Evolutionary conservation across 2,113 vertebrate genomes (phyloP).

Genomic region (Morone saxatilis): DNA sequence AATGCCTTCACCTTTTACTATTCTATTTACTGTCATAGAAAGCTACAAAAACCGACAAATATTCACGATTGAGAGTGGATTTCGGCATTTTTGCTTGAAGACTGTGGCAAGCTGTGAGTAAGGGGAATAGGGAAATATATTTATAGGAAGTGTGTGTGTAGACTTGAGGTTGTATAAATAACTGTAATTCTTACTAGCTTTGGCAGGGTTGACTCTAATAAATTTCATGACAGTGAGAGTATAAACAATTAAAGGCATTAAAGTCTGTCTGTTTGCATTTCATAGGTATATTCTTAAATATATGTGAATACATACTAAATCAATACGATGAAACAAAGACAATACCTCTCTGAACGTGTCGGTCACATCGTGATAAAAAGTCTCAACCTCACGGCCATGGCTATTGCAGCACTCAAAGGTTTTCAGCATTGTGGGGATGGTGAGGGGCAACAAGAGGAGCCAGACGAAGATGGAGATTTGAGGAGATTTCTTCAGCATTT

Average conservation of each 20-base stretch:
- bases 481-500: conserved; percentile 69
- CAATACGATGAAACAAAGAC: neutral
- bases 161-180: neutral
- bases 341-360: conserved; percentile 72
- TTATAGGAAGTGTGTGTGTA: neutral
- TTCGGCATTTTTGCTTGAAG: no score
- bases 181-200: neutral
- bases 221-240: no score
- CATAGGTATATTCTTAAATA: neutral
- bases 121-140: neutral
- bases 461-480: conserved; percentile 80
- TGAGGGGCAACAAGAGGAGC: conserved; percentile 78
- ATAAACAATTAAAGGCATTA: no score
- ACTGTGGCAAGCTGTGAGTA: neutral
- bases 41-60: no score
- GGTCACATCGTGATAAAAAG: neutral
- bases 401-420: conserved; percentile 82
- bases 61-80: no score
- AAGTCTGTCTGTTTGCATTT: neutral
- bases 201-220: no score
- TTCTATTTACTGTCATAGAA: neutral
- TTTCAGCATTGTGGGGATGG: conserved; percentile 78
- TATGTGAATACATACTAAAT: neutral
- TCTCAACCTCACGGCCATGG: conserved; percentile 32
- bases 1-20: neutral